These are phyloP conservation scores for Drosophila eugracilis DNA, from an alignment of 1,140 invertebrate genomes.

Conservation along the genomic window DNA sequence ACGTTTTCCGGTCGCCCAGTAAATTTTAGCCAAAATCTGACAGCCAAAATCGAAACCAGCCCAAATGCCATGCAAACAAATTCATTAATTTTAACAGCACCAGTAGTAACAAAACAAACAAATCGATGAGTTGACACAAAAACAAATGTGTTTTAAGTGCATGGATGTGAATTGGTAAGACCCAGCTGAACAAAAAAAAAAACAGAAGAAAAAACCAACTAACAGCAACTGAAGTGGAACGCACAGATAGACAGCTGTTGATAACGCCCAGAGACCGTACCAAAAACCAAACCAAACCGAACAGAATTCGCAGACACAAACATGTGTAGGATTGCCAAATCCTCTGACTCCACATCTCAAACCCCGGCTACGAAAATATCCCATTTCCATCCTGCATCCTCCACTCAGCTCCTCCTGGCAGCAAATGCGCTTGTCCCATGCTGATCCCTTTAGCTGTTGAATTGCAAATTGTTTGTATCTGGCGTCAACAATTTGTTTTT, in stretches of 20 bases:
- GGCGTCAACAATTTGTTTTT: slow-evolving; percentile 70
- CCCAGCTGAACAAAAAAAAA: slow-evolving; percentile 6
- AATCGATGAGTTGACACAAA: slow-evolving; percentile 55
- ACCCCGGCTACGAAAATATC: neutral
- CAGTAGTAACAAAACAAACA: slow-evolving; percentile 39
- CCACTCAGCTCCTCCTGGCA: neutral
- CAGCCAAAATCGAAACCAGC: too few relatives aligned
- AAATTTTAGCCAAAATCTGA: neutral
- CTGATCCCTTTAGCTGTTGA: slow-evolving; percentile 82
- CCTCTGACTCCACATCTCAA: slow-evolving; percentile 18
- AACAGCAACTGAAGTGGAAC: slow-evolving; percentile 34
- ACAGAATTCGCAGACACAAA: slow-evolving; percentile 41
- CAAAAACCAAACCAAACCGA: slow-evolving; percentile 18
- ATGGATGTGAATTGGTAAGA: slow-evolving; percentile 47
- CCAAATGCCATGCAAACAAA: slow-evolving; percentile 56
- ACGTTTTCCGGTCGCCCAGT: neutral
- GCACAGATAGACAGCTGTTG: slow-evolving; percentile 63
- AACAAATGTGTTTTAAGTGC: slow-evolving; percentile 63
- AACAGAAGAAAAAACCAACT: slow-evolving; percentile 16
- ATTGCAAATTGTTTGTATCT: slow-evolving; percentile 82
- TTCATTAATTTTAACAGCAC: slow-evolving; percentile 70
- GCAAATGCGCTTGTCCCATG: slow-evolving; percentile 77
- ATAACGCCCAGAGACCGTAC: slow-evolving; percentile 49
- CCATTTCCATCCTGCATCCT: neutral
- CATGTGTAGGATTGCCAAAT: slow-evolving; percentile 55